Base-by-base conservation (phyloP, 2,113 vertebrate genomes). In the Cichladusa arquata region DNA sequence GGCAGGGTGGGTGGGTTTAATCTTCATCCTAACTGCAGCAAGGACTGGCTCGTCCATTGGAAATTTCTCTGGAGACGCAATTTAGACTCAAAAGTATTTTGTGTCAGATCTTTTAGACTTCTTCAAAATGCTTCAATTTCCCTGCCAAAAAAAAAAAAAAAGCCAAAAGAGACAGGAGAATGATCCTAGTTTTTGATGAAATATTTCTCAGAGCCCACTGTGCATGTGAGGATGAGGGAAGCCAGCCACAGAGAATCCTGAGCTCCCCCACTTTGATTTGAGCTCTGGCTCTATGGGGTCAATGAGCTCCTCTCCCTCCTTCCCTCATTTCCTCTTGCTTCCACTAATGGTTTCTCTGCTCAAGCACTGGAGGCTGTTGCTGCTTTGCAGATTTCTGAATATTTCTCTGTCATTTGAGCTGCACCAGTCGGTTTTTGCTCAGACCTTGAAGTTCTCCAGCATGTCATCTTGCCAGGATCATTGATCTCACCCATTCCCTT, bases 321-420 rank as follows among this genome's bases (percentile, higher is more conserved):
- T 29, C 95, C 96, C 88, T 97, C 93, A 7, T 96, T 87, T 82
- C 25, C 50, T 84, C 90, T 92, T 77, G 60, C 19, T 88, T 45
- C 90, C 73, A 7, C 71, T 96, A 90, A 97, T 69, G 86, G 86
- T 48, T 96, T 92, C 89, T 66, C 78, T 81, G 48, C 92, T 85
- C 94, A 93, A 47, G 93, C 71, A 51, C 94, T 8, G 67, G 53
- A 72, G 84, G 62, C 73, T 51, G 67, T n/a, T 2, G 3, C 82
- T 88, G 88, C 94, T 84, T 88, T 82, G 91, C 91, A 76, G 71
- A 60, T 95, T 82, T 78, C 93, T 95, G 88, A 81, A 86, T 96
- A 85, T 94, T 86, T 93, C 86, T 26, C 77, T 83, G 14, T 90
- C 81, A 96, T 96, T 90, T 88, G 72, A 97, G 94, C 74, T 56